Conservation (phyloP, 2,797 vertebrate genomes). For the Anas capensis region DNA sequence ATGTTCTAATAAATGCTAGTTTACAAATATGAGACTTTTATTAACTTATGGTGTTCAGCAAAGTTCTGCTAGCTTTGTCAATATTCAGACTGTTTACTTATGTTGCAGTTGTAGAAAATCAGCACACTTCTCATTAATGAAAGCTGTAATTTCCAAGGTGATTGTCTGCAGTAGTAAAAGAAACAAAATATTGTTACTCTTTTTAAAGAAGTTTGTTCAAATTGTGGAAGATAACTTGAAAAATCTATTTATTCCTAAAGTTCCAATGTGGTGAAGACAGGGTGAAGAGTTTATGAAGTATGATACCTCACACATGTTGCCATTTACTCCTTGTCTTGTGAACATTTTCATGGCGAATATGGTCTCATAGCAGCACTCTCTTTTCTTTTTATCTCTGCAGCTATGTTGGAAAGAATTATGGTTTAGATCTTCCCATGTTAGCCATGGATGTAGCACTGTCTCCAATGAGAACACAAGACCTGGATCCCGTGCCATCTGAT, state of each 20-base stretch:
- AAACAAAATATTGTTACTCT: neutral
- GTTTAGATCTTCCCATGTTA: slow-evolving; percentile 73
- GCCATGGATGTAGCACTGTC: slow-evolving; percentile 90
- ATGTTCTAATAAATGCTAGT: neutral
- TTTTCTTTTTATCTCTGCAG: slow-evolving; percentile 76
- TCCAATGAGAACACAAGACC: slow-evolving; percentile 81
- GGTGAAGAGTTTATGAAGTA: neutral
- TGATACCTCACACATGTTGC: neutral
- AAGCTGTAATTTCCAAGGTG: neutral
- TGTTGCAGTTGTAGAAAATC: neutral
- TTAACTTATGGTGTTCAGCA: neutral
- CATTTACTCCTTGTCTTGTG: neutral
- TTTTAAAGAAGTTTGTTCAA: neutral
- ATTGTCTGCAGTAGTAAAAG: neutral
- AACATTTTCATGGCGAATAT: neutral
- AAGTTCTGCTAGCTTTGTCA: neutral
- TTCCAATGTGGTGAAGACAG: neutral
- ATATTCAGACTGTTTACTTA: neutral
- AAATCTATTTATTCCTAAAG: neutral
- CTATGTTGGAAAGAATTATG: slow-evolving; percentile 76
- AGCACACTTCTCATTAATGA: neutral
- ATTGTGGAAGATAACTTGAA: neutral
- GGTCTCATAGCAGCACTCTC: neutral
- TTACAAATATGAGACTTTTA: neutral
- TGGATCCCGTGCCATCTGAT: slow-evolving; percentile 81